phyloP scores from a whole-genome alignment of 2,888 invertebrate species.

The Megaustenia siamemsis region DNA sequence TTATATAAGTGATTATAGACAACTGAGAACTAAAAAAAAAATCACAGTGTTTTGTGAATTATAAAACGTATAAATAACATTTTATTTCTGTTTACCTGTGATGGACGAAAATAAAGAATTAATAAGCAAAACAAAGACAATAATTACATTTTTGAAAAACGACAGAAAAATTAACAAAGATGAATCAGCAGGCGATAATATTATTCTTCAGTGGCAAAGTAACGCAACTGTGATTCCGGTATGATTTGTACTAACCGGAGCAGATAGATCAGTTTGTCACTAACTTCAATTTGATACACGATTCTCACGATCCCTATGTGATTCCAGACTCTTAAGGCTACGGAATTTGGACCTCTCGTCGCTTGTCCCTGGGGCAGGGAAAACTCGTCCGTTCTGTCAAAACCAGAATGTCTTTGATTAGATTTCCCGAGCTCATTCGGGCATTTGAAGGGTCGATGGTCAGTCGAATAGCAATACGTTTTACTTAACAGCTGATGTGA shows the following conservation, averaged over 20 bases:
- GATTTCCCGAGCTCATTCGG: conserved; percentile 28
- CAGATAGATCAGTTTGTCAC: conserved; percentile 1
- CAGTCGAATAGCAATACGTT: conserved; percentile 38
- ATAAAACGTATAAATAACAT: too few relatives aligned
- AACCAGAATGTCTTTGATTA: conserved; percentile 38
- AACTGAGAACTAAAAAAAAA: too few relatives aligned
- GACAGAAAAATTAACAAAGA: too few relatives aligned
- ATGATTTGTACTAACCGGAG: not conserved
- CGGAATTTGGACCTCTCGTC: not conserved
- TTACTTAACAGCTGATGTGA: conserved; percentile 35
- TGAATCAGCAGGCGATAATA: too few relatives aligned
- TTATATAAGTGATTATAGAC: too few relatives aligned
- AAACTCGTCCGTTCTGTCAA: conserved; percentile 28
- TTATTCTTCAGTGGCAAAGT: too few relatives aligned
- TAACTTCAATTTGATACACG: not conserved
- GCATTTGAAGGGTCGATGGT: conserved; percentile 19
- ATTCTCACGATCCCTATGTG: not conserved
- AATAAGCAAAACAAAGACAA: too few relatives aligned
- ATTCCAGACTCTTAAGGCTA: not conserved
- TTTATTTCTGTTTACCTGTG: too few relatives aligned
- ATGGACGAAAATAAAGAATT: too few relatives aligned
- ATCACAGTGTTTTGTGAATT: too few relatives aligned
- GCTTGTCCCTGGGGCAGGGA: not conserved
- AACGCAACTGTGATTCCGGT: not conserved
- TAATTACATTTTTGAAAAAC: too few relatives aligned